A percentile compares a stretch with the other conserved stretches of the same genome.
Evolutionary conservation across 2,113 vertebrate species (phyloP).

Genomic region (Lophochroa leadbeateri): DNA sequence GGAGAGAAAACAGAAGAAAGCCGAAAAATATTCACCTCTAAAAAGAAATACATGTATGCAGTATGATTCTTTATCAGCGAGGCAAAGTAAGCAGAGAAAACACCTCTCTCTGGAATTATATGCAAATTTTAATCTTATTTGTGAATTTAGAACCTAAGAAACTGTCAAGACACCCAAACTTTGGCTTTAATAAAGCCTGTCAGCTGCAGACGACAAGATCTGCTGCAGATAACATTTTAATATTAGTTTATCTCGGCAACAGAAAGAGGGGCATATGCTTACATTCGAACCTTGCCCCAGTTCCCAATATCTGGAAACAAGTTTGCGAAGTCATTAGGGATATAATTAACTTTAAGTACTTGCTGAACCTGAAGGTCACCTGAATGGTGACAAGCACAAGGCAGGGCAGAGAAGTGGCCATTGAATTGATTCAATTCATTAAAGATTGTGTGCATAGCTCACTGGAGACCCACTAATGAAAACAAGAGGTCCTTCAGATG

Average conservation of each 20-base stretch:
- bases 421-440: not conserved
- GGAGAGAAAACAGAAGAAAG: not conserved
- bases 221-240: not conserved
- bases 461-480: not conserved
- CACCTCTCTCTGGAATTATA: not conserved
- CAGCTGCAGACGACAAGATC: not conserved
- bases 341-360: conserved; percentile 11
- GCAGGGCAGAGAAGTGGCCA: not conserved
- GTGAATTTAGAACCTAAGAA: not conserved
- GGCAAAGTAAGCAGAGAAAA: not conserved
- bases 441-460: not conserved
- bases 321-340: not conserved
- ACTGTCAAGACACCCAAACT: not conserved
- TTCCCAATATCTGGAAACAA: conserved; percentile 9
- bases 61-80: not conserved
- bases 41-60: not conserved
- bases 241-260: not conserved
- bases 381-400: not conserved
- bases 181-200: not conserved
- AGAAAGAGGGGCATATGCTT: not conserved
- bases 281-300: not conserved
- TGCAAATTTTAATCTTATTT: not conserved
- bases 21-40: not conserved
- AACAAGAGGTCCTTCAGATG: not conserved
- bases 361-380: conserved; percentile 9